Evolutionary conservation across 1,140 invertebrate species (phyloP).

Genomic region (Onthophagus taurus): DNA sequence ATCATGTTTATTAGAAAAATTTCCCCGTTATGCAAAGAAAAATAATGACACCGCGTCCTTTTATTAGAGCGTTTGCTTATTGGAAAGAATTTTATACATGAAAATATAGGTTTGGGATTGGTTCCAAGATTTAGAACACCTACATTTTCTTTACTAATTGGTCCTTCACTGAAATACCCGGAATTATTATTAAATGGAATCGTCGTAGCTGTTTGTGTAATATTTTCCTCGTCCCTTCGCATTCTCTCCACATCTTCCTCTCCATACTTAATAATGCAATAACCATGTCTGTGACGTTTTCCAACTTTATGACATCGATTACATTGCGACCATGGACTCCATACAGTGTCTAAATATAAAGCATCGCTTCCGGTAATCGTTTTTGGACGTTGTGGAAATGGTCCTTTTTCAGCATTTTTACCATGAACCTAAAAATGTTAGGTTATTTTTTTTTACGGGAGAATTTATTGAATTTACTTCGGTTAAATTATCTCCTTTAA

Average conservation of each 20-base stretch:
- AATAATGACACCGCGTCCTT: too few relatives aligned
- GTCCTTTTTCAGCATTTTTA: constrained; percentile 20
- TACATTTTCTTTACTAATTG: too few relatives aligned
- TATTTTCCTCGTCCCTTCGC: not conserved
- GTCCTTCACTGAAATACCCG: too few relatives aligned
- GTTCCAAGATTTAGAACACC: too few relatives aligned
- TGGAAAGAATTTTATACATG: too few relatives aligned
- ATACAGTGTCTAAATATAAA: constrained; percentile 40
- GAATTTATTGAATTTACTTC: constrained; percentile 5
- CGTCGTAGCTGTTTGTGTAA: not conserved
- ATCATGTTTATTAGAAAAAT: too few relatives aligned
- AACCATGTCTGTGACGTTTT: constrained; percentile 43
- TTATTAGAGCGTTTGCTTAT: too few relatives aligned
- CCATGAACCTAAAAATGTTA: constrained; percentile 30
- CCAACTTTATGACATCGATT: constrained; percentile 49
- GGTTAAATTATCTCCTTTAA: constrained; percentile 5
- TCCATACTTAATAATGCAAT: constrained; percentile 41
- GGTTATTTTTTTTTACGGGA: too few relatives aligned
- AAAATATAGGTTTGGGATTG: too few relatives aligned
- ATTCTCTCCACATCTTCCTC: not conserved
- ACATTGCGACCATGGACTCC: constrained; percentile 53
- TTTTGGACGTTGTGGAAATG: constrained; percentile 26
- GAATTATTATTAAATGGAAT: too few relatives aligned
- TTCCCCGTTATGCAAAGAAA: too few relatives aligned
- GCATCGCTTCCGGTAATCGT: constrained; percentile 30